Conservation (phyloP, 2,888 invertebrate species). For the Pachymerium ferrugineum region DNA sequence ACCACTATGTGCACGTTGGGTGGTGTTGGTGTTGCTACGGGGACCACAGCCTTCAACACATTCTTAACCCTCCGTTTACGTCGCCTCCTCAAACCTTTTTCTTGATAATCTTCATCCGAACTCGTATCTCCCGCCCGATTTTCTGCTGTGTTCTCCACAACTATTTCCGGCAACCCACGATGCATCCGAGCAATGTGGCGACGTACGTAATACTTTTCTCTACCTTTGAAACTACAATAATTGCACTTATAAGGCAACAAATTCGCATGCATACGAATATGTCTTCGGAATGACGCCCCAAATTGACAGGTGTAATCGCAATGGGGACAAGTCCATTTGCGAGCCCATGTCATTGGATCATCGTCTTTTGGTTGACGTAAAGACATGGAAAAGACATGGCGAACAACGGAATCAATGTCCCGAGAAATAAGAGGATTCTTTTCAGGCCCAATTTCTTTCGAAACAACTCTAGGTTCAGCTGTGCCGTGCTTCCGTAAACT, state of each 20-base stretch:
- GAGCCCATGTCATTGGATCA: slow-evolving; percentile 38
- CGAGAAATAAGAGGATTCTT: slow-evolving; percentile 35
- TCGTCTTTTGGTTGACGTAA: slow-evolving; percentile 35
- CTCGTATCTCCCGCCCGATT: slow-evolving; percentile 35
- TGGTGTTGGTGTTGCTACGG: not conserved
- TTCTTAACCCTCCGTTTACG: slow-evolving; percentile 31
- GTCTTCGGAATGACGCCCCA: slow-evolving; percentile 39
- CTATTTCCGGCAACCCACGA: slow-evolving; percentile 34
- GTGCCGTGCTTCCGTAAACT: slow-evolving; percentile 33
- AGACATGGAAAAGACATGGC: slow-evolving; percentile 34
- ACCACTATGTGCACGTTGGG: slow-evolving; percentile 1
- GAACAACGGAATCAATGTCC: slow-evolving; percentile 34
- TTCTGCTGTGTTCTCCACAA: slow-evolving; percentile 36
- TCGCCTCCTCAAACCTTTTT: slow-evolving; percentile 34
- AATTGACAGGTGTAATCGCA: slow-evolving; percentile 40
- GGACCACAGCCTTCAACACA: slow-evolving; percentile 33
- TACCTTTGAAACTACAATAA: slow-evolving; percentile 39
- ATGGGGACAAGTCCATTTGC: slow-evolving; percentile 39
- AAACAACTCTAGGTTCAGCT: slow-evolving; percentile 34
- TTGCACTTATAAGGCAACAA: slow-evolving; percentile 38
- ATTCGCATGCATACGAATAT: slow-evolving; percentile 38
- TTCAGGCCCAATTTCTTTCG: slow-evolving; percentile 36
- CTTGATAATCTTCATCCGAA: slow-evolving; percentile 36
- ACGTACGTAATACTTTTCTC: slow-evolving; percentile 39
- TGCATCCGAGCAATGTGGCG: slow-evolving; percentile 39